Base-by-base conservation (phyloP, 2,797 vertebrate species). In the Oreonectes daqikongensis region DNA sequence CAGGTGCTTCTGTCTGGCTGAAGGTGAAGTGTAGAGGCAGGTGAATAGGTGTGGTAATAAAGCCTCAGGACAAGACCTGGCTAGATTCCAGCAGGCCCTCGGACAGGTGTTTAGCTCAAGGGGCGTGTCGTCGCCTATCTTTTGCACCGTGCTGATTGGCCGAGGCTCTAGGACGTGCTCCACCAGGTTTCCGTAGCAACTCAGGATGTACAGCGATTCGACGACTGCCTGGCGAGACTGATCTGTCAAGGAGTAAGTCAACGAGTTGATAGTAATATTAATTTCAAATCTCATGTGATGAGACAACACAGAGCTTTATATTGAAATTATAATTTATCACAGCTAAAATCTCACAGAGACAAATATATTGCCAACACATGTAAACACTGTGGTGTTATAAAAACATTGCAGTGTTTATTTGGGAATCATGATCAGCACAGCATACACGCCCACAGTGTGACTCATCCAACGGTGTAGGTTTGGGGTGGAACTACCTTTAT, bases 71-170 rank as follows among this genome's bases (percentile, higher is more conserved):
- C 0, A 78, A 18, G 93, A 99, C 97, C 97, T 97, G 88, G 95
- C 94, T 20, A 99, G 89, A 67, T 92, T 92, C 97, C 97, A 99
- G 90, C 95, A 98, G 87, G 97, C 96, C 78, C 95, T 90, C 1
- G 97, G 96, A 78, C 94, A 97, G 1, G 95, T 97, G 89, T 88
- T 88, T 84, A 99, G 95, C 87, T 99, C 97, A 90, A 99, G 81
- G 1, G 95, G 95, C 0, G 97, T 98, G 87, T 99, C 97, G 15
- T 99, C 97, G 0, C 95, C 96, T 48, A 98, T 98, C 90, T 99
- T 98, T 64, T 94, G 93, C 6, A 94, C 94, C 0, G 95, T 96
- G 92, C 94, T 96, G 74, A 98, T 93, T 0, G 97, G 95, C 5
- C 96, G 94, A 0, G 97, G 97, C 75, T 99, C 97, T 85, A 99